Evolutionary conservation across 2,113 vertebrate species (phyloP), one percentile per base, ranked within the genome.

Genomic region (Sinocyclocheilus rhinocerous): DNA sequence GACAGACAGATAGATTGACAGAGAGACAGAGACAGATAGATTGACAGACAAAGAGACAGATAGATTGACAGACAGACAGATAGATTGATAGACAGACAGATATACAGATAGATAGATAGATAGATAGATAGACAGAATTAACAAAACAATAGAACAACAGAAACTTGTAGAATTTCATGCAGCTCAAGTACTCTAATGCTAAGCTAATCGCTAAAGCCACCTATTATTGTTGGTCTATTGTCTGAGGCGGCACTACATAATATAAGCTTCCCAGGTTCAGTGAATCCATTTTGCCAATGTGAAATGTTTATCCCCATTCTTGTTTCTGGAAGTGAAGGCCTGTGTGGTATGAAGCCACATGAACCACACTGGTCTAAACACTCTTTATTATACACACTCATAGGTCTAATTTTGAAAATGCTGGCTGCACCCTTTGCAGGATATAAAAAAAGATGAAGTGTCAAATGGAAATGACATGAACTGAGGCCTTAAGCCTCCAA

Each of bases 391-490:
- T 18, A 70, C 39, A 50, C 42, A 50, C 16, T 45, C 78, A 65
- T 48, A 70, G 48, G 75, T 73, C 48, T 36, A 52, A 55, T 61
- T 61, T 45, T 70, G 57, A 76, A 89, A 59, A 65, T 59, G 55
- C 55, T 84, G 69, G 29, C 33, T 45, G 80, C 61, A 26, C 12
- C 45, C 24, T 82, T 65, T 63, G 18, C 57, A 67, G 24, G 45
- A 84, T n/a, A 79, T 61, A 48, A 86, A 39, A 81, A 61, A 87
- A 55, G 70, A 89, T 69, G 80, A 82, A 69, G 73, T 76, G 70
- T 77, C 85, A 89, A 84, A 78, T 72, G 59, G n/a, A 87, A 87
- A 87, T 78, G 70, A 85, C 77, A 87, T 63, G 82, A 86, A 81
- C 81, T 84, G 61, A 86, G 83, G 76, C 26, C 45, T 83, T 85